phyloP scores from a whole-genome alignment of 2,888 invertebrate species.

The Caradrina clavipalpis region DNA sequence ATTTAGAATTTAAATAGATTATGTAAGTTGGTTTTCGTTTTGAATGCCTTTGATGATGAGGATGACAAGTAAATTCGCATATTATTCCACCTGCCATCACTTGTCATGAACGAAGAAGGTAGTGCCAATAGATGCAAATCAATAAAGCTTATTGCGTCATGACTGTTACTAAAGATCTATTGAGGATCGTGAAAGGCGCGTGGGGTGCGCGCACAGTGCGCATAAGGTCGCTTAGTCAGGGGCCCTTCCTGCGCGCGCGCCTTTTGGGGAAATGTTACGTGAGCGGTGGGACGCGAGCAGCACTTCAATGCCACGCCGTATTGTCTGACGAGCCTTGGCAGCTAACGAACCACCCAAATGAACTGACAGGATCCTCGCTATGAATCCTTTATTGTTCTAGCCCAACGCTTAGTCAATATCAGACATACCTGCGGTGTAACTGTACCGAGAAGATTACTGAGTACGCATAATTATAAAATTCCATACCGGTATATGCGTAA shows the following conservation, averaged over 20 bases:
- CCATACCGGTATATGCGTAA: conserved; percentile 15
- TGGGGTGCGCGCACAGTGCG: conserved; percentile 71
- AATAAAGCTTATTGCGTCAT: conserved; percentile 82
- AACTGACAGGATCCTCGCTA: conserved; percentile 56
- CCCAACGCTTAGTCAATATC: conserved; percentile 33
- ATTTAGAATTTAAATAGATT: conserved; percentile 20
- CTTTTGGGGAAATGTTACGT: conserved; percentile 86
- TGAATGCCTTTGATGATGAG: conserved; percentile 35
- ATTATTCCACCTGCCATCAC: conserved; percentile 60
- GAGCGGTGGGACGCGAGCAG: conserved; percentile 81
- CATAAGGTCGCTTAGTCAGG: conserved; percentile 85
- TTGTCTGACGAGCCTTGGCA: conserved; percentile 71
- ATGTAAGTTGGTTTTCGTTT: conserved; percentile 35
- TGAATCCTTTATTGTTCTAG: conserved; percentile 63
- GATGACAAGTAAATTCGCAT: conserved; percentile 41
- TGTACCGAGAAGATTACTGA: conserved; percentile 26
- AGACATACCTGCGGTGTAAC: conserved; percentile 7
- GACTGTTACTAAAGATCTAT: conserved; percentile 71
- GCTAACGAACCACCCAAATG: conserved; percentile 60
- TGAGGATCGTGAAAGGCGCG: conserved; percentile 85
- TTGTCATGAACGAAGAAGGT: conserved; percentile 74
- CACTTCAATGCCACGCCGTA: conserved; percentile 79
- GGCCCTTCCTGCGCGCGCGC: conserved; percentile 85
- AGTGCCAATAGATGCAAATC: conserved; percentile 77
- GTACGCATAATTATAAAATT: conserved; percentile 21